These are phyloP conservation scores for Tachina grossa DNA, from an alignment of 2,888 invertebrate species.

Conservation along the genomic window DNA sequence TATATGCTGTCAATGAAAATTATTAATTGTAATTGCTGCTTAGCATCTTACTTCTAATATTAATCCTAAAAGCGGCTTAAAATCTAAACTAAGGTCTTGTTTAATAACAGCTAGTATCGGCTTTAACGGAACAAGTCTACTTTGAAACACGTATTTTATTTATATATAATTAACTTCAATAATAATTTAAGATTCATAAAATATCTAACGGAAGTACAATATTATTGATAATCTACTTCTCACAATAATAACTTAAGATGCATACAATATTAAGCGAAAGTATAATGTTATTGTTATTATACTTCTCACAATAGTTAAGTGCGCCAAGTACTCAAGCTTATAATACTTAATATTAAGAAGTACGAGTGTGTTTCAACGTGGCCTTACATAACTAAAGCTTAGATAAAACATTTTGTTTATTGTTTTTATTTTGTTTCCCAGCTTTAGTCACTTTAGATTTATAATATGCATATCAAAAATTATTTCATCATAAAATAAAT, in stretches of 20 bases:
- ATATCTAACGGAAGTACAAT: conserved; percentile 11
- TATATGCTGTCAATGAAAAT: too few species aligned
- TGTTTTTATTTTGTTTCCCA: background rate
- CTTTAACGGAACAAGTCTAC: background rate
- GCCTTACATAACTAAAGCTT: conserved; percentile 18
- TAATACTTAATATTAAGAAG: background rate
- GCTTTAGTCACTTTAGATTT: background rate
- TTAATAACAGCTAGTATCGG: background rate
- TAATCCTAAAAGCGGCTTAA: background rate
- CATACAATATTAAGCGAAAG: background rate
- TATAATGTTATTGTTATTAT: background rate
- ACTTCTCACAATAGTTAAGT: background rate
- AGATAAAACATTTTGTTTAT: conserved; percentile 21
- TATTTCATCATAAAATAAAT: conserved; percentile 30
- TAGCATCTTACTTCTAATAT: background rate
- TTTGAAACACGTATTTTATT: background rate
- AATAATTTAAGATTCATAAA: background rate
- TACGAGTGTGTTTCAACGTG: background rate
- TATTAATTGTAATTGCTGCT: background rate
- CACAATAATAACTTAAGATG: background rate
- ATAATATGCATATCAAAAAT: conserved; percentile 13
- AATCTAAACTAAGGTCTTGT: background rate
- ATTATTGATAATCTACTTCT: background rate
- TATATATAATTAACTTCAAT: conserved; percentile 2
- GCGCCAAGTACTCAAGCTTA: background rate